Conservation (phyloP, 2,888 invertebrate species). For the Tinea semifulvella region DNA sequence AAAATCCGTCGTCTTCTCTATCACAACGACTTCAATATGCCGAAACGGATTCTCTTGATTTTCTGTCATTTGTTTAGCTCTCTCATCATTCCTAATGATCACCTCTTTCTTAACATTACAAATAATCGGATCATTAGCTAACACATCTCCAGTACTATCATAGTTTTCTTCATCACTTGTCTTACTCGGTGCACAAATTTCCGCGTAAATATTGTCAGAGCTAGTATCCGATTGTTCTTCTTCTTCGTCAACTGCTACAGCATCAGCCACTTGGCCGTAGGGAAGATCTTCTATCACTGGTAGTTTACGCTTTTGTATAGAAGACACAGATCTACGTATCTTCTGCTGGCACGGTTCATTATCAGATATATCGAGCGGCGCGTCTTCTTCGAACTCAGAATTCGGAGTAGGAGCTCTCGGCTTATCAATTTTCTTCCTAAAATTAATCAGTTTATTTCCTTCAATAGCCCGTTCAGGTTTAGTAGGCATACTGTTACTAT, state of each 20-base stretch:
- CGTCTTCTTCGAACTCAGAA: conserved; percentile 46
- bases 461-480: conserved; percentile 51
- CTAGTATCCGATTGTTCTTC: conserved; percentile 45
- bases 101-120: conserved; percentile 62
- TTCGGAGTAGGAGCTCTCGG: conserved; percentile 59
- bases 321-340: conserved; percentile 61
- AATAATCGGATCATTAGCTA: conserved; percentile 57
- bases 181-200: conserved; percentile 67
- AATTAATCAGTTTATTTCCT: conserved; percentile 46
- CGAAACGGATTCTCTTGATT: conserved; percentile 58
- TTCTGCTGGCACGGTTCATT: conserved; percentile 52
- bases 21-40: conserved; percentile 62
- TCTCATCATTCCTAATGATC: conserved; percentile 51
- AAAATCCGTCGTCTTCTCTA: conserved; percentile 59
- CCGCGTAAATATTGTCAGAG: conserved; percentile 75
- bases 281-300: conserved; percentile 72
- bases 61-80: conserved; percentile 54
- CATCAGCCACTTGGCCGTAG: conserved; percentile 76
- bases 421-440: conserved; percentile 58
- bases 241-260: conserved; percentile 59
- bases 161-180: conserved; percentile 48
- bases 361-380: conserved; percentile 53
- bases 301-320: conserved; percentile 60
- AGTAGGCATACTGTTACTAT: conserved; percentile 60
- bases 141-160: conserved; percentile 48